These are phyloP conservation scores for Chrysolina haemoptera DNA, from an alignment of 2,888 invertebrate genomes.

Conservation along the genomic window DNA sequence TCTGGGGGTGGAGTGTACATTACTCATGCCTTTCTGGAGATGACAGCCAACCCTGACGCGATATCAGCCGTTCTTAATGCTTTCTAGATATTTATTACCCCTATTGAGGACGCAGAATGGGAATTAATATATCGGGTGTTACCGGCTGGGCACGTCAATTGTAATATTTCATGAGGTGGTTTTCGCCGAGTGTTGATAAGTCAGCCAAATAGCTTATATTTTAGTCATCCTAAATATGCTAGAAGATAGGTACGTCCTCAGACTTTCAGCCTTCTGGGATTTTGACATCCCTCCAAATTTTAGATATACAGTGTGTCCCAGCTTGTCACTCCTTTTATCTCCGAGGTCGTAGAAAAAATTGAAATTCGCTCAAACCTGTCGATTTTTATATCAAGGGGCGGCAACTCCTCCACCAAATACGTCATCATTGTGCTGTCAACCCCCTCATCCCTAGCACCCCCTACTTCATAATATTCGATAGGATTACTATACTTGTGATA, in stretches of 20 bases:
- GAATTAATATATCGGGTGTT: slow-evolving; percentile 39
- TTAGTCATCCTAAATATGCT: not conserved
- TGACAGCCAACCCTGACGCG: slow-evolving; percentile 64
- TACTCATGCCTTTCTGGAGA: slow-evolving; percentile 64
- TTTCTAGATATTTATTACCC: slow-evolving; percentile 61
- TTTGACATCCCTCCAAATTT: too few relatives aligned
- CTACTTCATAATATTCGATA: too few relatives aligned
- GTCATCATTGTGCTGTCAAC: too few relatives aligned
- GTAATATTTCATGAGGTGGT: slow-evolving; percentile 14
- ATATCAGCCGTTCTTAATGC: slow-evolving; percentile 62
- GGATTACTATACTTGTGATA: too few relatives aligned
- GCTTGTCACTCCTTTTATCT: too few relatives aligned
- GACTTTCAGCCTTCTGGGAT: not conserved
- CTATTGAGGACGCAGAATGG: slow-evolving; percentile 49
- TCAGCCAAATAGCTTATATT: not conserved
- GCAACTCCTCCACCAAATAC: too few relatives aligned
- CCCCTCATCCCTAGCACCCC: too few relatives aligned
- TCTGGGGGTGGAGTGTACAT: slow-evolving; percentile 60
- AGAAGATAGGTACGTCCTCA: not conserved
- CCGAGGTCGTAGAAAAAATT: too few relatives aligned
- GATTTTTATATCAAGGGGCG: too few relatives aligned
- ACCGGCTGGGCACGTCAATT: slow-evolving; percentile 18
- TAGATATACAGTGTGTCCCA: too few relatives aligned
- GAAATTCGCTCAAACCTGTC: too few relatives aligned
- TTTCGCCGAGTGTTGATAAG: slow-evolving; percentile 1